Percentiles rank a stretch among this genome's conserved stretches.
These are phyloP conservation scores for Eleginops maclovinus DNA, from an alignment of 2,113 vertebrate genomes.

Conservation along the genomic window DNA sequence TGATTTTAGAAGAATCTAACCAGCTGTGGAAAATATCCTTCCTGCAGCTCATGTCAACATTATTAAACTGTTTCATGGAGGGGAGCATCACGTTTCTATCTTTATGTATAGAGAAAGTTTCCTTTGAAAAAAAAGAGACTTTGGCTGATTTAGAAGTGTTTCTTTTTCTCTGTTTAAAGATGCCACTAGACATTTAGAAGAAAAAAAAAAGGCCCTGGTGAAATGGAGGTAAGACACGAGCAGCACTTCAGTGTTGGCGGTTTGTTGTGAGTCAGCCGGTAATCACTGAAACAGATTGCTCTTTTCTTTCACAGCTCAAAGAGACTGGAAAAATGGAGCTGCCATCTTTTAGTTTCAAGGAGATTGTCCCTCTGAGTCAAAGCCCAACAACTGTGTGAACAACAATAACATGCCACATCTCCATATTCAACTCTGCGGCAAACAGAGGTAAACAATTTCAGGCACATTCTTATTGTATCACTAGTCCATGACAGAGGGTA, in stretches of 20 bases:
- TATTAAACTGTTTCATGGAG: slow-evolving; percentile 4
- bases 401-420: slow-evolving; percentile 28
- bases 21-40: not conserved
- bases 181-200: slow-evolving; percentile 25
- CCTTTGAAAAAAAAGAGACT: slow-evolving; percentile 11
- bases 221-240: slow-evolving; percentile 35
- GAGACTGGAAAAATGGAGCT: slow-evolving; percentile 10
- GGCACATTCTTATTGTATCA: not conserved
- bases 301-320: slow-evolving; percentile 48
- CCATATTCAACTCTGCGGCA: slow-evolving; percentile 14
- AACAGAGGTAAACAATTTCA: not conserved
- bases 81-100: not conserved
- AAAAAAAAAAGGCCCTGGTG: slow-evolving; percentile 17
- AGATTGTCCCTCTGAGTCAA: slow-evolving; percentile 44
- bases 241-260: slow-evolving; percentile 22
- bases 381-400: slow-evolving; percentile 26
- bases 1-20: slow-evolving; percentile 9
- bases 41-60: slow-evolving; percentile 36
- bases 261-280: slow-evolving; percentile 49
- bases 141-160: slow-evolving; percentile 13
- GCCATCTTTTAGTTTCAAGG: slow-evolving; percentile 31
- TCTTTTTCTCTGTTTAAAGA: slow-evolving; percentile 11
- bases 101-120: slow-evolving; percentile 29
- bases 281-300: slow-evolving; percentile 58
- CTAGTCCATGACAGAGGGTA: not conserved